A percentile compares a stretch with the other conserved stretches of the same genome.
Conservation (phyloP, 1,140 invertebrate species). For the Megathymus violae region DNA sequence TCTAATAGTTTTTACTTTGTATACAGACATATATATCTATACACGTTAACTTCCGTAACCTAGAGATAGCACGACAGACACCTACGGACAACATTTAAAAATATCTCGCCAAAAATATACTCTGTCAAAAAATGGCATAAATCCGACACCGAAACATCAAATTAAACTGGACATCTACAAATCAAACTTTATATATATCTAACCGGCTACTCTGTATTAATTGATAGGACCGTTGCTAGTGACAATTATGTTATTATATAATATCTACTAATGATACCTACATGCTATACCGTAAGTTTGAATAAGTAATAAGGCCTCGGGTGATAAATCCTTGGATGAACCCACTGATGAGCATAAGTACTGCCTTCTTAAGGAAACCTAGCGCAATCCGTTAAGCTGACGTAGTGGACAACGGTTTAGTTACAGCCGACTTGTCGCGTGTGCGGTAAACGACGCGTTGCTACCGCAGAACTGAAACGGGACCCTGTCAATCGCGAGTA, state of each 20-base stretch:
- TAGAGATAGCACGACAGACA: neutral
- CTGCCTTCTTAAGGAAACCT: too few species aligned
- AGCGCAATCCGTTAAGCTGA: too few species aligned
- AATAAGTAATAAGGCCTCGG: neutral
- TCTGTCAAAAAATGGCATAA: neutral
- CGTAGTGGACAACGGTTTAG: too few species aligned
- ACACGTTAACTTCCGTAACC: neutral
- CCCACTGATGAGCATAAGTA: too few species aligned
- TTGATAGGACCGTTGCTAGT: neutral
- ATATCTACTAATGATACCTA: neutral
- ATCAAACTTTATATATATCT: neutral
- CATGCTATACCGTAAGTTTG: neutral
- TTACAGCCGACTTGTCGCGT: too few species aligned
- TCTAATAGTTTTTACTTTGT: neutral
- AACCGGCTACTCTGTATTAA: neutral
- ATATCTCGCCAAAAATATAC: neutral
- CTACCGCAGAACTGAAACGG: too few species aligned
- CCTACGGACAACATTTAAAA: neutral
- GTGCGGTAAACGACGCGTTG: too few species aligned
- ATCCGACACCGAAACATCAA: neutral
- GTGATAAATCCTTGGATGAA: too few species aligned
- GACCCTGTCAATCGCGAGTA: too few species aligned
- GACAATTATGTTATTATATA: neutral
- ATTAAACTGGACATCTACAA: neutral
- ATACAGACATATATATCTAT: neutral